A percentile compares a stretch with the other conserved stretches of the same genome.
phyloP scores from a whole-genome alignment of 2,113 vertebrate species.

The Rostratula benghalensis region DNA sequence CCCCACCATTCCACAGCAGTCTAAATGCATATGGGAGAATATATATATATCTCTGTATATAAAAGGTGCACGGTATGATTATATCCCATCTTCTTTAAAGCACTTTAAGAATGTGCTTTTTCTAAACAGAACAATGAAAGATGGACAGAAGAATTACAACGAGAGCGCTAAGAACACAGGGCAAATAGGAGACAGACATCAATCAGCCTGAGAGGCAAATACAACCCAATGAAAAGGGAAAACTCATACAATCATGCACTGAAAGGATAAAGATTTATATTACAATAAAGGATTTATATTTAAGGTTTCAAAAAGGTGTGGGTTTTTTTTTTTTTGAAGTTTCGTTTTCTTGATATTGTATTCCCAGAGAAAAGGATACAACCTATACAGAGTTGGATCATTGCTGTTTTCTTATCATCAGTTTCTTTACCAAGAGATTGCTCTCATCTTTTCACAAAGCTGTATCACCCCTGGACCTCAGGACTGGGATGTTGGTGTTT shows the following conservation, averaged over 20 bases:
- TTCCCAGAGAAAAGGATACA: constrained; percentile 62
- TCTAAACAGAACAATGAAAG: constrained; percentile 65
- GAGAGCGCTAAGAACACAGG: constrained; percentile 15
- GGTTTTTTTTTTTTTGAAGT: not conserved
- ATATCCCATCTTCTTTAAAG: constrained; percentile 30
- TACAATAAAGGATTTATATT: constrained; percentile 68
- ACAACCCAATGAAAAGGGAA: constrained; percentile 46
- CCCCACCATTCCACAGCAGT: not conserved
- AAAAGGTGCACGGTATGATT: constrained; percentile 26
- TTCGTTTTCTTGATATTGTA: constrained; percentile 63
- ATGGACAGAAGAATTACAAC: constrained; percentile 58
- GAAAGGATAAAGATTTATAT: constrained; percentile 68
- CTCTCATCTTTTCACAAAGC: constrained; percentile 68
- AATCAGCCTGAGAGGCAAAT: constrained; percentile 62
- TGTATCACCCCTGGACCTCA: constrained; percentile 25
- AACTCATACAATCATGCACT: constrained; percentile 20
- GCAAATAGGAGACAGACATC: constrained; percentile 65
- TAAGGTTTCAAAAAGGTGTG: not conserved
- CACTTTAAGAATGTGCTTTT: constrained; percentile 45
- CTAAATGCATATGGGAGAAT: constrained; percentile 7
- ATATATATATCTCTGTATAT: not conserved
- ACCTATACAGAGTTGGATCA: constrained; percentile 29
- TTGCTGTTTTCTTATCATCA: constrained; percentile 61
- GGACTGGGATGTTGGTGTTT: constrained; percentile 20
- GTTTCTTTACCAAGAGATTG: constrained; percentile 57